Conservation (phyloP, 2,888 invertebrate genomes). For the Pachycephus smyrnensis region DNA sequence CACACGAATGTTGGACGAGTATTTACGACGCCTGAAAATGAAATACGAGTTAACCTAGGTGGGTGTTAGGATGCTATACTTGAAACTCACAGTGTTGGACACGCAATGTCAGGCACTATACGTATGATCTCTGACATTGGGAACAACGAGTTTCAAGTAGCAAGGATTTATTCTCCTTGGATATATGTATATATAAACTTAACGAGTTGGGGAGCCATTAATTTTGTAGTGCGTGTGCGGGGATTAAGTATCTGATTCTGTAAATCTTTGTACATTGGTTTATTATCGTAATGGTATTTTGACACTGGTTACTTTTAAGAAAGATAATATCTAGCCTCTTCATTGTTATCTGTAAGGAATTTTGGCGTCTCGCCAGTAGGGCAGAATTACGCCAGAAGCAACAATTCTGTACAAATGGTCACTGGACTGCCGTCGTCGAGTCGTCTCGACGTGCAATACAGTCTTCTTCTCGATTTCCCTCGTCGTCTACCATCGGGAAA, state of each 20-base stretch:
- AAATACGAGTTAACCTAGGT: not conserved
- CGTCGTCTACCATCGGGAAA: not conserved
- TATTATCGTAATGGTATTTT: conserved; percentile 65
- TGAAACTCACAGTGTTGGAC: not conserved
- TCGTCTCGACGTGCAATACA: not conserved
- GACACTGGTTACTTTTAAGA: conserved; percentile 66
- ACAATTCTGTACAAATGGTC: conserved; percentile 50
- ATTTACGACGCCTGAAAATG: not conserved
- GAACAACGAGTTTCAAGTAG: conserved; percentile 22
- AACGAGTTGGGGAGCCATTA: not conserved
- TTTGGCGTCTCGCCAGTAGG: conserved; percentile 43
- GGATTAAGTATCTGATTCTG: not conserved
- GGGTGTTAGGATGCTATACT: not conserved
- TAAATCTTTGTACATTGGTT: conserved; percentile 63
- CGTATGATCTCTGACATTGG: conserved; percentile 38
- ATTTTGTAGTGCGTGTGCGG: not conserved
- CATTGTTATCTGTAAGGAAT: conserved; percentile 40
- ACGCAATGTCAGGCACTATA: conserved; percentile 38
- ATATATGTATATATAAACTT: not conserved
- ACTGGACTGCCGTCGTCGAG: conserved; percentile 13
- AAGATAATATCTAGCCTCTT: conserved; percentile 66
- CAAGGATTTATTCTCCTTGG: not conserved
- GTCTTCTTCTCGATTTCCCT: not conserved
- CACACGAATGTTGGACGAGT: not conserved
- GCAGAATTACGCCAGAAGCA: conserved; percentile 50